phyloP scores from a whole-genome alignment of 1,140 invertebrate species.

The Philopotamus ludificatus region DNA sequence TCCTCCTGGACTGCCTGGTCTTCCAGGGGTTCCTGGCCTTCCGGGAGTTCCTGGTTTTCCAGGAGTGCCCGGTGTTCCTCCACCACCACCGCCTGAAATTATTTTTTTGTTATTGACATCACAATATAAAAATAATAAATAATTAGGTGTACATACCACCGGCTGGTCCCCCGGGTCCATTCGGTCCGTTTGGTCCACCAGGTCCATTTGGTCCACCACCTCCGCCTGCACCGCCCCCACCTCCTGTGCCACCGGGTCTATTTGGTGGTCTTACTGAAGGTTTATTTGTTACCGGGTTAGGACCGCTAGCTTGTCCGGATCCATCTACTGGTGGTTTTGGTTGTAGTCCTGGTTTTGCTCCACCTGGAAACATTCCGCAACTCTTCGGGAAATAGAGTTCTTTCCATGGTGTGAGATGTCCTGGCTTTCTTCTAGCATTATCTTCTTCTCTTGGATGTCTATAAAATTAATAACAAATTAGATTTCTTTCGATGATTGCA shows the following conservation, averaged over 20 bases:
- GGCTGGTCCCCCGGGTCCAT: slow-evolving; percentile 31
- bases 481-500: too few relatives aligned
- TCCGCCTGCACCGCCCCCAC: slow-evolving; percentile 13
- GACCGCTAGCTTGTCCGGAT: slow-evolving; percentile 39
- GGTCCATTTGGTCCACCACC: slow-evolving; percentile 24
- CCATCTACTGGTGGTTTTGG: slow-evolving; percentile 34
- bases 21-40: slow-evolving; percentile 16
- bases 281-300: slow-evolving; percentile 21
- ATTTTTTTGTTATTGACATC: background rate
- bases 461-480: slow-evolving; percentile 8
- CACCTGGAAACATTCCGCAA: slow-evolving; percentile 55
- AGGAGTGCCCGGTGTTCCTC: slow-evolving; percentile 13
- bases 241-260: slow-evolving; percentile 14
- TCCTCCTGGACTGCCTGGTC: slow-evolving; percentile 24
- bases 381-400: slow-evolving; percentile 63
- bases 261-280: background rate
- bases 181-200: slow-evolving; percentile 17
- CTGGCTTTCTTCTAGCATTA: slow-evolving; percentile 54
- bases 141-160: background rate
- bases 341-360: slow-evolving; percentile 37
- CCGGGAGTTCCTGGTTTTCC: slow-evolving; percentile 24
- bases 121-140: background rate
- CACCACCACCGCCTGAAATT: background rate
- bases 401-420: slow-evolving; percentile 59
- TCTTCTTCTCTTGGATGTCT: slow-evolving; percentile 39